These are phyloP conservation scores for Stictonetta naevosa DNA, from an alignment of 2,113 vertebrate species.

Conservation along the genomic window DNA sequence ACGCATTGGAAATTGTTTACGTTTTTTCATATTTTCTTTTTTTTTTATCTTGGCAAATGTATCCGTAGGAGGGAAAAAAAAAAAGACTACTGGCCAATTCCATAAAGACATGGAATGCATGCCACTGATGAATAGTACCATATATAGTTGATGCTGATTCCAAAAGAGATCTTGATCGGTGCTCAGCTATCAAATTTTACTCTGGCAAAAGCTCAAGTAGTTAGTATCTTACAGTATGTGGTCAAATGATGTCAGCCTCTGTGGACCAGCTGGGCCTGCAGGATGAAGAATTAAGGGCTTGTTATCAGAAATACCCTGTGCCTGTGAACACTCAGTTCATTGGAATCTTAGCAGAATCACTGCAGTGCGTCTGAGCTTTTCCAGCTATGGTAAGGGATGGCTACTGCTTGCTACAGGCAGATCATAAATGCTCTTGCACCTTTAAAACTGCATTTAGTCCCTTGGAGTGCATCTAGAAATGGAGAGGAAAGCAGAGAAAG, in stretches of 20 bases:
- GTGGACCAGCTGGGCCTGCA: background rate
- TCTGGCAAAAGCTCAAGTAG: background rate
- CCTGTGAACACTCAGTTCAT: background rate
- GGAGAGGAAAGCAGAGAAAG: background rate
- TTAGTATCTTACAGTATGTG: slow-evolving; percentile 22
- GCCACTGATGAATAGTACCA: slow-evolving; percentile 11
- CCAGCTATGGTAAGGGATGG: background rate
- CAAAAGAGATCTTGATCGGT: background rate
- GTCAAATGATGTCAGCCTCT: slow-evolving; percentile 50
- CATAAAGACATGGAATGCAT: background rate
- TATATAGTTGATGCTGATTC: background rate
- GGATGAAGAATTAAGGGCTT: background rate
- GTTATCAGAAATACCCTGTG: slow-evolving; percentile 8
- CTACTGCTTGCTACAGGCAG: background rate
- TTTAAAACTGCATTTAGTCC: background rate
- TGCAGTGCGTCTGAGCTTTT: background rate
- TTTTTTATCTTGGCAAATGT: slow-evolving; percentile 27
- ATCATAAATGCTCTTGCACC: background rate
- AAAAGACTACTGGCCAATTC: background rate
- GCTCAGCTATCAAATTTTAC: slow-evolving; percentile 1
- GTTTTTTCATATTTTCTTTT: slow-evolving; percentile 36
- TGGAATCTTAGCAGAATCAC: background rate
- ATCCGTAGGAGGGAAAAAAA: background rate
- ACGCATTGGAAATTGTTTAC: background rate
- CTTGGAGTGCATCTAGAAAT: background rate